A percentile compares a stretch with the other conserved stretches of the same genome.
Evolutionary conservation across 2,888 invertebrate genomes (phyloP).

Genomic region (Cerceris rybyensis): DNA sequence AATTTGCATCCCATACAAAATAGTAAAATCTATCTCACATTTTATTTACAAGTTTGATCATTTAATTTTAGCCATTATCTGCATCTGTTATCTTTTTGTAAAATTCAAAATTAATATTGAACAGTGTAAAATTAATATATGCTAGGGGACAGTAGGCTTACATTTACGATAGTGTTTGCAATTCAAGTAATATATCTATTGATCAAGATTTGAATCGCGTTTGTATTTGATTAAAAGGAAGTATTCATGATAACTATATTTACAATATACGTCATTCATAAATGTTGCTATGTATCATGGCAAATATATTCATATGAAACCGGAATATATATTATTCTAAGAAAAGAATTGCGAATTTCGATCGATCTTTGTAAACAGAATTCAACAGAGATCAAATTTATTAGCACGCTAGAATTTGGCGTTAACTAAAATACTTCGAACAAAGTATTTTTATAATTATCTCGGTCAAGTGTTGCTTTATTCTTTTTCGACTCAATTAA

Average conservation of each 20-base stretch:
- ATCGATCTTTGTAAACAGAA: slow-evolving; percentile 12
- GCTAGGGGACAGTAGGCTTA: slow-evolving; percentile 14
- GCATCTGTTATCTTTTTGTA: slow-evolving; percentile 6
- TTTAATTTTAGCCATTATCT: slow-evolving; percentile 54
- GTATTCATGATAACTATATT: slow-evolving; percentile 39
- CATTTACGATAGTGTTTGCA: slow-evolving; percentile 10
- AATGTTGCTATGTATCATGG: slow-evolving; percentile 26
- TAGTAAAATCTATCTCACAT: slow-evolving; percentile 10
- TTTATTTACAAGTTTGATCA: slow-evolving; percentile 45
- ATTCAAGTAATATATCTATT: slow-evolving; percentile 20
- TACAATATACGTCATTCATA: slow-evolving; percentile 36
- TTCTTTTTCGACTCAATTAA: slow-evolving; percentile 6
- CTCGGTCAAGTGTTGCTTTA: background rate
- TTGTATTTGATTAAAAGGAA: slow-evolving; percentile 26
- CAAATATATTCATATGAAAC: slow-evolving; percentile 19
- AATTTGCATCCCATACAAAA: slow-evolving; percentile 7
- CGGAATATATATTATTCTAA: slow-evolving; percentile 18
- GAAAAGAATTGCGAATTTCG: slow-evolving; percentile 22
- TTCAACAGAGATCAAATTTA: slow-evolving; percentile 13
- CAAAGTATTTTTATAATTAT: background rate
- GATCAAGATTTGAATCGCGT: slow-evolving; percentile 12
- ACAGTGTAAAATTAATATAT: slow-evolving; percentile 26
- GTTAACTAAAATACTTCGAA: no score
- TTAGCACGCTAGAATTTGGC: background rate
- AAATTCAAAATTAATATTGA: slow-evolving; percentile 20